Conservation (phyloP, 1,140 invertebrate genomes). For the Ceratoteleas bidentatus region DNA sequence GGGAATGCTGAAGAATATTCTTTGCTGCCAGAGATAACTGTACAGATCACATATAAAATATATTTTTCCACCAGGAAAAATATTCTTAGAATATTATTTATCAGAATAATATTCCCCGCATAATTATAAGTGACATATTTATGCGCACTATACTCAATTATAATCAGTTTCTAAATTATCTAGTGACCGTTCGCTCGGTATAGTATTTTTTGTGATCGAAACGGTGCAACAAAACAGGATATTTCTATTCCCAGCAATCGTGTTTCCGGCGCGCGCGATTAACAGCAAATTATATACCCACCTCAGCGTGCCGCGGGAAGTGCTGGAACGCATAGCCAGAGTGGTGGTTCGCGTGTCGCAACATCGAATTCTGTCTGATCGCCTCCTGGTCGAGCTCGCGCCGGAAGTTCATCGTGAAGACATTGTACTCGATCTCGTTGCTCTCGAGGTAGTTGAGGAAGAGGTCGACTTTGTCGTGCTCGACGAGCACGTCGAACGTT, state of each 20-base stretch:
- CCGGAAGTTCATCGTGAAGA: constrained; percentile 67
- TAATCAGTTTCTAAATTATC: no score
- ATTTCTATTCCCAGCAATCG: not conserved
- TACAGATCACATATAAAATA: no score
- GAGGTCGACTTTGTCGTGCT: constrained; percentile 38
- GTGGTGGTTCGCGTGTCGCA: constrained; percentile 12
- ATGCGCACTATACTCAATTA: no score
- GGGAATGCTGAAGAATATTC: no score
- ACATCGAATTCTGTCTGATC: constrained; percentile 44
- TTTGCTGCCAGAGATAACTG: no score
- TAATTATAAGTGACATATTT: no score
- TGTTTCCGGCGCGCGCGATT: not conserved
- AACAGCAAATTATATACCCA: constrained; percentile 49
- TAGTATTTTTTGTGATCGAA: not conserved
- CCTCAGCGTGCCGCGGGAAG: constrained; percentile 71
- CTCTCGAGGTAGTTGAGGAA: constrained; percentile 62
- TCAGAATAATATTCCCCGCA: no score
- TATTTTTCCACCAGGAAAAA: no score
- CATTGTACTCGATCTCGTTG: constrained; percentile 62
- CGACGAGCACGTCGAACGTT: constrained; percentile 68
- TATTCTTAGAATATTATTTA: no score
- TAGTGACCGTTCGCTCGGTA: no score
- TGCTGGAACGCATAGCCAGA: constrained; percentile 56
- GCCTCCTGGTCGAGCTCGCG: constrained; percentile 56
- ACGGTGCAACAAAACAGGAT: not conserved